phyloP scores from a whole-genome alignment of 2,113 vertebrate species.

The Odocoileus virginianus region DNA sequence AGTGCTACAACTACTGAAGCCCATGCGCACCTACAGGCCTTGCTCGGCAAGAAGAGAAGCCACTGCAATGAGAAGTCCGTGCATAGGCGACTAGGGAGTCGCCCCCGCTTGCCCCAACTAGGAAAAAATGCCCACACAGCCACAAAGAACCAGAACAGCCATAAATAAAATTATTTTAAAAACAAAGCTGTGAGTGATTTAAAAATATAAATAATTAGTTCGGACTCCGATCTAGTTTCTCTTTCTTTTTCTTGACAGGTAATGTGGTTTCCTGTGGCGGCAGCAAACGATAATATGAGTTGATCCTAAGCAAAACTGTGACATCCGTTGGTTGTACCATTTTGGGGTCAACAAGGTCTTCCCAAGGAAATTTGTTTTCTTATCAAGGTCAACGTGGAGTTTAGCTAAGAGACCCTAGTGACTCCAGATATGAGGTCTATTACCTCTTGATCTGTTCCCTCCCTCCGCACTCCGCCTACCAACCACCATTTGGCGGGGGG shows the following conservation, averaged over 20 bases:
- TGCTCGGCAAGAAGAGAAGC: background rate
- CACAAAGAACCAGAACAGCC: background rate
- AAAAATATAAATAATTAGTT: background rate
- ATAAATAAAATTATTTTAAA: background rate
- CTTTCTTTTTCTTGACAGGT: background rate
- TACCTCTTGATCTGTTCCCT: background rate
- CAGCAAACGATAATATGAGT: background rate
- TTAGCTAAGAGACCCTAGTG: background rate
- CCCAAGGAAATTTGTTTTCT: background rate
- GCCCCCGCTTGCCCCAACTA: background rate
- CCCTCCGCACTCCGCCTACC: fast-evolving
- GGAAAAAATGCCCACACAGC: background rate
- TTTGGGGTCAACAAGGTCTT: background rate
- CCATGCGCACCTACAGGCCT: background rate
- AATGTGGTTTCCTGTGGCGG: background rate
- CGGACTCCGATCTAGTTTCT: background rate
- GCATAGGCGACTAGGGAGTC: background rate
- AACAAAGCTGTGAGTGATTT: background rate
- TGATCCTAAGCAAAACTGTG: background rate
- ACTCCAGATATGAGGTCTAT: background rate
- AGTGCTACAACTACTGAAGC: too few relatives aligned
- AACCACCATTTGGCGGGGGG: background rate
- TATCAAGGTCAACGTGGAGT: background rate
- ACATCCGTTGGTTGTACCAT: background rate
- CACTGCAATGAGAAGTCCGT: background rate